Evolutionary conservation across 2,888 invertebrate genomes (phyloP).

Genomic region (Caprella mutica): DNA sequence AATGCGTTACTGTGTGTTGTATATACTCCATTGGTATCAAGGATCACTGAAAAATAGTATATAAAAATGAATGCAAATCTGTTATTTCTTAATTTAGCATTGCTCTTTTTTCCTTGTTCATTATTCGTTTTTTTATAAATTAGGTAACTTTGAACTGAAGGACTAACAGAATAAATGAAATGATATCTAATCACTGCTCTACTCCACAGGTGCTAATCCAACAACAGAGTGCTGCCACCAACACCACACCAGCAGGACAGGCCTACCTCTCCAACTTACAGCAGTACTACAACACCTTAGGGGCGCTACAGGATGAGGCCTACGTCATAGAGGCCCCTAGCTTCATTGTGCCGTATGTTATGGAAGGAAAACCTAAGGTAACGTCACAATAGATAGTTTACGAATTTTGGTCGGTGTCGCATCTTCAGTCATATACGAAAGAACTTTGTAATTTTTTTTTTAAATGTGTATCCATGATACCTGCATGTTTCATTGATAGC

Average conservation of each 20-base stretch:
- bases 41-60: too few relatives aligned
- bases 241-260: conserved; percentile 24
- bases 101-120: too few relatives aligned
- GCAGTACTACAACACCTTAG: conserved; percentile 53
- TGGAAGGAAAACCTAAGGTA: conserved; percentile 71
- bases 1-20: too few relatives aligned
- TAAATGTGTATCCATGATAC: not conserved
- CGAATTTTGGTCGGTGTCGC: not conserved
- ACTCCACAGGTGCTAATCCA: conserved; percentile 32
- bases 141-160: too few relatives aligned
- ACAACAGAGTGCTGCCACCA: conserved; percentile 27
- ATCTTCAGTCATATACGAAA: not conserved
- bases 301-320: conserved; percentile 66
- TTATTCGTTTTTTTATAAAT: too few relatives aligned
- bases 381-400: not conserved
- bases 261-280: conserved; percentile 39
- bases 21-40: too few relatives aligned
- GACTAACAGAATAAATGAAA: too few relatives aligned
- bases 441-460: not conserved
- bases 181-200: not conserved
- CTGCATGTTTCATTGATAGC: not conserved
- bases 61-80: too few relatives aligned
- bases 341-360: conserved; percentile 84
- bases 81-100: too few relatives aligned
- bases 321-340: conserved; percentile 85